Evolutionary conservation across 2,888 invertebrate species (phyloP).

Genomic region (Dascillus cervinus): DNA sequence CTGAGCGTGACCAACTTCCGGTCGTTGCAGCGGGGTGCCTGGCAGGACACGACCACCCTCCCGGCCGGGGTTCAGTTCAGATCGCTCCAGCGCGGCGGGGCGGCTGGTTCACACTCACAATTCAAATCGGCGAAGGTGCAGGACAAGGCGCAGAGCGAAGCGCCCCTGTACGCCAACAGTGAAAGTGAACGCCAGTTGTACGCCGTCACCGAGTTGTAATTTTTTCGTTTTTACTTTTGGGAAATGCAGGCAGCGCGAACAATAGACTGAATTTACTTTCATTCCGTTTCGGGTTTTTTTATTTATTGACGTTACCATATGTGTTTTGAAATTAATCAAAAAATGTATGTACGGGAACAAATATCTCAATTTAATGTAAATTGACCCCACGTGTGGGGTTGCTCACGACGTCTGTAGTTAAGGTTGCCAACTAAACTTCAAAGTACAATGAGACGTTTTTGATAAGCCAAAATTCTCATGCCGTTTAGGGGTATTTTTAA

Average conservation of each 20-base stretch:
- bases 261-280: conserved; percentile 9
- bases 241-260: conserved; percentile 39
- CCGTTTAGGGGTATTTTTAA: too few relatives aligned
- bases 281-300: conserved; percentile 8
- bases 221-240: conserved; percentile 32
- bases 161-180: conserved; percentile 39
- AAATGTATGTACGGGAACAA: too few relatives aligned
- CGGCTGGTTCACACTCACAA: conserved; percentile 32
- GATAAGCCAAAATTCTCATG: too few relatives aligned
- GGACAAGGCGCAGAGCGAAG: conserved; percentile 37
- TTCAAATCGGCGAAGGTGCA: conserved; percentile 40
- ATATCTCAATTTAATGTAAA: too few relatives aligned
- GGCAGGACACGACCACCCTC: conserved; percentile 31
- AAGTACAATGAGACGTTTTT: too few relatives aligned
- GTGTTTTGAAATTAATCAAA: too few relatives aligned
- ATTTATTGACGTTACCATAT: too few relatives aligned
- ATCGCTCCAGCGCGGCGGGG: conserved; percentile 44
- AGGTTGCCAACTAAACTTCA: too few relatives aligned
- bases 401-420: too few relatives aligned
- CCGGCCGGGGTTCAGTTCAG: conserved; percentile 37
- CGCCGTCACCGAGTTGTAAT: conserved; percentile 65
- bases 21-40: conserved; percentile 43
- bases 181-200: conserved; percentile 51
- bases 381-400: too few relatives aligned
- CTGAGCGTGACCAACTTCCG: conserved; percentile 48